Evolutionary conservation across 2,113 vertebrate species (phyloP), one percentile per base, ranked within the genome.

Genomic region (Entosphenus tridentatus): DNA sequence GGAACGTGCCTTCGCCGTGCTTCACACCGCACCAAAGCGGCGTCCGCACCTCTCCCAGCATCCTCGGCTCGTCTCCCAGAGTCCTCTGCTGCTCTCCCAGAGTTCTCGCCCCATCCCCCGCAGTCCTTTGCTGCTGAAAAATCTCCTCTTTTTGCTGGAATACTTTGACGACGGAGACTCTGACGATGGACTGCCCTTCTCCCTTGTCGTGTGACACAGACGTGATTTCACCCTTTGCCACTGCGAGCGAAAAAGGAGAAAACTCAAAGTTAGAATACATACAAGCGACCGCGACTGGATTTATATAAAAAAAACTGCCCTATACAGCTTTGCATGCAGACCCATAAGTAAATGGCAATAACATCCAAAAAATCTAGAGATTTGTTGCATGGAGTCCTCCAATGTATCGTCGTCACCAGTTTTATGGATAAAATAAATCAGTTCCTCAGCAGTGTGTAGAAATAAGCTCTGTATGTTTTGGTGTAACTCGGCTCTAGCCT

Each of bases 1-100:
- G 81, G 73, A 87, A 88, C 67, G 81, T 78, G n/a, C 84, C 83
- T 0, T 73, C 74, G n/a, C 83, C 85, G 9, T 79, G 74, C 79
- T 77, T 83, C 73, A 83, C 80, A 3, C 73, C 74, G 70, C 85
- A 87, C 62, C 73, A 79, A 59, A 82, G 75, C 16, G 80, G 78
- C 1, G 82, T 81, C 55, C 12, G 73, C 65, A 87, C 74, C 54
- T 39, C 39, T 7, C 39, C 39, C 39, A 39, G 62, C 62, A n/a
- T n/a, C 21, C n/a, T 21, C 21, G n/a, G 62, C 8, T 21, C 62
- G n/a, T 65, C 8, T 8, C 62, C 62, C 2, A 72, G 76, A 0
- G 70, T 68, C 5, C 68, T 68, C 8, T 79, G 77, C 67, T 71
- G 77, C 72, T 80, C 39, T 39, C 6, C 39, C 39, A 39, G 39